These are phyloP conservation scores for Parthenolecanium corni DNA, from an alignment of 2,888 invertebrate species.

Conservation along the genomic window DNA sequence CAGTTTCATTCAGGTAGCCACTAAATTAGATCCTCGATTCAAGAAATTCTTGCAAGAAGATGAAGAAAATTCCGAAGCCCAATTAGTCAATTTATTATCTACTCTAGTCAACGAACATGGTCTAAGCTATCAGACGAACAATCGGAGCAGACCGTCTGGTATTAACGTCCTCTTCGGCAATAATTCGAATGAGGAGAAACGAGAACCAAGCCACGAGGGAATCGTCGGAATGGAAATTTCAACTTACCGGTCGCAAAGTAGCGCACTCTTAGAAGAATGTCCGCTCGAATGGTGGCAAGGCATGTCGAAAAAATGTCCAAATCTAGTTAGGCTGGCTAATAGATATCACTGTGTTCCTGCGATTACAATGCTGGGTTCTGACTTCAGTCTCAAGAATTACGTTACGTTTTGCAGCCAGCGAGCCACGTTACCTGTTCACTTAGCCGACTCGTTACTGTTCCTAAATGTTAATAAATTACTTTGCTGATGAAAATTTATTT, in stretches of 20 bases:
- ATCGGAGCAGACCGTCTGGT: slow-evolving; percentile 9
- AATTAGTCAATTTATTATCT: slow-evolving; percentile 37
- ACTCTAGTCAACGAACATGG: slow-evolving; percentile 39
- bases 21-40: slow-evolving; percentile 43
- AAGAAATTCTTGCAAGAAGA: slow-evolving; percentile 37
- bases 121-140: not conserved
- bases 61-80: not conserved
- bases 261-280: slow-evolving; percentile 41
- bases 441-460: slow-evolving; percentile 13
- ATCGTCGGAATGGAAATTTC: slow-evolving; percentile 41
- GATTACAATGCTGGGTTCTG: slow-evolving; percentile 31
- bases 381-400: not conserved
- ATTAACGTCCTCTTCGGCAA: slow-evolving; percentile 19
- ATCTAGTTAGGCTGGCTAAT: slow-evolving; percentile 39
- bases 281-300: slow-evolving; percentile 43
- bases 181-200: slow-evolving; percentile 35
- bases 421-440: slow-evolving; percentile 1
- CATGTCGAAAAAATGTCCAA: slow-evolving; percentile 40
- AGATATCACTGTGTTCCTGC: slow-evolving; percentile 42
- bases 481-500: too few relatives aligned
- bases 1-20: slow-evolving; percentile 40
- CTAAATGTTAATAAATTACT: slow-evolving; percentile 1
- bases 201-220: slow-evolving; percentile 39
- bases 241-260: slow-evolving; percentile 42
- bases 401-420: not conserved